Evolutionary conservation across 2,888 invertebrate genomes (phyloP).

Genomic region (Neria commutata): DNA sequence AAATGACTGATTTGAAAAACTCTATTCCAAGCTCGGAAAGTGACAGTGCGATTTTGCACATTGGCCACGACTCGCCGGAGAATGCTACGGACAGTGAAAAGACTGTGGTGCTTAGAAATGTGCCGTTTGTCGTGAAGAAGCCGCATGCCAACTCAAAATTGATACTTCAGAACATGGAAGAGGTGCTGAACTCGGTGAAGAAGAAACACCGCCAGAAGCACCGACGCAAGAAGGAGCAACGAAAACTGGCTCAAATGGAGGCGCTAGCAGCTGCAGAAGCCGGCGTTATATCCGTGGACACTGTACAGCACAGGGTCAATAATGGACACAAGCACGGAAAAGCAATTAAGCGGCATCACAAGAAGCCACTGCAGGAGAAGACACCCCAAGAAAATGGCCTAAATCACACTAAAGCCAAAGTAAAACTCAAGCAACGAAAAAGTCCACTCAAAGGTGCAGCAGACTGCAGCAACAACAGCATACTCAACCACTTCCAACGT

Average conservation of each 20-base stretch:
- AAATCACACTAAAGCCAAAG: conserved; percentile 18
- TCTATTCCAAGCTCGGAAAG: conserved; percentile 46
- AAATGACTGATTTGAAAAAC: conserved; percentile 48
- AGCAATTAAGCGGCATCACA: conserved; percentile 23
- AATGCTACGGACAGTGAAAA: too few relatives aligned
- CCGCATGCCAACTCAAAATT: conserved; percentile 55
- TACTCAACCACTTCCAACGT: conserved; percentile 40
- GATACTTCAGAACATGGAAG: conserved; percentile 60
- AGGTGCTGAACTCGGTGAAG: conserved; percentile 58
- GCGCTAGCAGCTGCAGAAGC: conserved; percentile 37
- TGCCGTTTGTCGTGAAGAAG: conserved; percentile 48
- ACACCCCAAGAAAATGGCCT: conserved; percentile 40
- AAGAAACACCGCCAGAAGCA: conserved; percentile 59
- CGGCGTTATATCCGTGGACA: conserved; percentile 12
- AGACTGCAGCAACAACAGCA: conserved; percentile 27
- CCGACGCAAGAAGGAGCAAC: conserved; percentile 54
- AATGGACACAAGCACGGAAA: conserved; percentile 22
- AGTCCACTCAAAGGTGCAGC: conserved; percentile 42
- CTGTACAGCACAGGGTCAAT: conserved; percentile 23
- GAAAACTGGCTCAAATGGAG: conserved; percentile 47
- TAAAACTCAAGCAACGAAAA: conserved; percentile 18
- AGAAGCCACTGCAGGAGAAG: conserved; percentile 43
- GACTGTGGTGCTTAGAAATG: too few relatives aligned
- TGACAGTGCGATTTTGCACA: conserved; percentile 26
- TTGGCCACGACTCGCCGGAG: conserved; percentile 8